Evolutionary conservation across 2,888 invertebrate species (phyloP).

Genomic region (Lobophora halterata): DNA sequence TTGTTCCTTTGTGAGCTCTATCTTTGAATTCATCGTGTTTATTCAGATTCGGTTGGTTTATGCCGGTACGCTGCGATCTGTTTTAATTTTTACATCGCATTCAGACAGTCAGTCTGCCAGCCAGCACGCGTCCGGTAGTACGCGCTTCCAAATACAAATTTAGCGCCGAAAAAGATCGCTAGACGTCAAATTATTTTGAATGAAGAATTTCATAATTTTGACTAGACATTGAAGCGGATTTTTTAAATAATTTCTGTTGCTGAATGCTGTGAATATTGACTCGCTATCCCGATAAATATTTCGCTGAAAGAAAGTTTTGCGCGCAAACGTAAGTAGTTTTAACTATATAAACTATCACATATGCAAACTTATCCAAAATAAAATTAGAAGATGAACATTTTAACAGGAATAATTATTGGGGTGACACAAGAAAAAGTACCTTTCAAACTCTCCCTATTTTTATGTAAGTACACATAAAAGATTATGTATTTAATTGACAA

Average conservation of each 20-base stretch:
- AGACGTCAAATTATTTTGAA: constrained; percentile 29
- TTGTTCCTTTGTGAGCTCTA: constrained; percentile 37
- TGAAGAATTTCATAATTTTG: constrained; percentile 21
- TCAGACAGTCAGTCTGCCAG: constrained; percentile 58
- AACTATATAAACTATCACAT: neutral
- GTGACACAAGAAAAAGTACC: no score
- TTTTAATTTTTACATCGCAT: constrained; percentile 38
- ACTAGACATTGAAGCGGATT: constrained; percentile 8
- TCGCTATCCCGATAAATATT: constrained; percentile 26
- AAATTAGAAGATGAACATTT: no score
- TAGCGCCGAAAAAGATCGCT: constrained; percentile 38
- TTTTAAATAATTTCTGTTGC: constrained; percentile 11
- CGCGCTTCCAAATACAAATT: constrained; percentile 39
- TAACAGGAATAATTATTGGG: no score
- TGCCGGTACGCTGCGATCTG: constrained; percentile 62
- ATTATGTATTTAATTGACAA: no score
- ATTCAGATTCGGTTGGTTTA: constrained; percentile 65
- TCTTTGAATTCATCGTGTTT: constrained; percentile 47
- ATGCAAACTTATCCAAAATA: no score
- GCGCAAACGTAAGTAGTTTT: constrained; percentile 40
- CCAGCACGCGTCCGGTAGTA: constrained; percentile 48
- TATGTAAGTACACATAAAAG: no score
- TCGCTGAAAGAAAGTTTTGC: constrained; percentile 39
- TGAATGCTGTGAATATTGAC: constrained; percentile 23
- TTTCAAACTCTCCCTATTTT: no score